Conservation (phyloP, 2,797 vertebrate species). For the Neopelma chrysocephalum region DNA sequence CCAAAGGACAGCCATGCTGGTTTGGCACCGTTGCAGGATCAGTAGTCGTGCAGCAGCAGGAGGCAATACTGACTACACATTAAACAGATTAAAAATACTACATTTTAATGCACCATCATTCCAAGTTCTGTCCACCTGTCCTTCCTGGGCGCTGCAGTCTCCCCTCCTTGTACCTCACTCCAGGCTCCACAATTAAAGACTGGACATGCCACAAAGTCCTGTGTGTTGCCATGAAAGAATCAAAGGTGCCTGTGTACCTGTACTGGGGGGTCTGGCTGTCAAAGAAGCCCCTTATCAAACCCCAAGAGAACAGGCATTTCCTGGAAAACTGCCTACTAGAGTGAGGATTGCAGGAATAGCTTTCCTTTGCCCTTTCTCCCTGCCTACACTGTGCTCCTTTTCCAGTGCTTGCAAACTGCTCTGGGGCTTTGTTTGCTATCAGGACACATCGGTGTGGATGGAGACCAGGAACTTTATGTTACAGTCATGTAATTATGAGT, state of each 20-base stretch:
- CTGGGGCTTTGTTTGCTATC: neutral
- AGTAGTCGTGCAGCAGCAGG: neutral
- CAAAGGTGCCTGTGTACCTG: neutral
- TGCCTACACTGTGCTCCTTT: neutral
- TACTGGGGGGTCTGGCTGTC: neutral
- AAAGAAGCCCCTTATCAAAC: neutral
- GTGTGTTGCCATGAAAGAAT: neutral
- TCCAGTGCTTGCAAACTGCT: neutral
- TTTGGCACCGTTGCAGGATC: neutral
- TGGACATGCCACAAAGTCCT: neutral
- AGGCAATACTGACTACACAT: neutral
- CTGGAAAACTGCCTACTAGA: neutral
- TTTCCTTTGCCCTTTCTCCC: neutral
- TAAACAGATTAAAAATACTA: neutral
- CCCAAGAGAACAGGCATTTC: neutral
- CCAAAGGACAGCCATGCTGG: neutral
- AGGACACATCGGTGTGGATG: accelerated
- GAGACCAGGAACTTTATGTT: neutral
- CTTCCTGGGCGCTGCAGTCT: neutral
- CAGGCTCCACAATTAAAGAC: neutral
- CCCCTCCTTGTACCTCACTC: neutral
- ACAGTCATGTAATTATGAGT: neutral
- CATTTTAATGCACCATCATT: neutral
- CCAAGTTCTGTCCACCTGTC: neutral
- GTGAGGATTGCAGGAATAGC: neutral